Base-by-base conservation (phyloP, 2,113 vertebrate genomes). In the Promerops cafer region DNA sequence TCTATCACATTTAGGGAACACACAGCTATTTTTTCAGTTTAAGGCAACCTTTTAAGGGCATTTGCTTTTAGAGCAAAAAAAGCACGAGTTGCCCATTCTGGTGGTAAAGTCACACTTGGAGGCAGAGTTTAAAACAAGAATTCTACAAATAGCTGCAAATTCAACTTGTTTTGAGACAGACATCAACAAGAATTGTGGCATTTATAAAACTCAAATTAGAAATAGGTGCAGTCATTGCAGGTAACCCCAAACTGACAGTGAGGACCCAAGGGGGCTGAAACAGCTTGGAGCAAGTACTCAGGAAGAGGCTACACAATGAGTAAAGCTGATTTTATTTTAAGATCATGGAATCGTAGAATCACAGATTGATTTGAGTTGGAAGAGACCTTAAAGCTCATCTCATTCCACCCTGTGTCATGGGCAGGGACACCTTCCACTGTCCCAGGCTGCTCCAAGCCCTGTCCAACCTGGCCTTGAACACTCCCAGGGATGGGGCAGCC, bases 1-100 rank as follows among this genome's bases (percentile, higher is more conserved):
- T 66, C 63, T 42, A 16, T 33, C 63, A n/a, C 59, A 50, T 35
- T 74, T 22, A 47, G 50, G 35, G 75, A 69, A 57, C 2, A 65
- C 5, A 5, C 37, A 69, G 76, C 39, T 81, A 28, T 77, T 94
- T 61, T 50, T 80, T 52, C 7, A 1, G 20, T 37, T 83, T 35
- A 72, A 83, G 50, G 52, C 40, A 70, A 54, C 79, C 76, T 94
- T 96, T 90, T 77, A 93, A 93, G 77, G 84, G 42, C 54, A 77
- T 83, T 89, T 76, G 13, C n/a, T 74, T 65, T 13, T 47, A 66
- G 24, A 69, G 23, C 15, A 22, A 49, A 49, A 76, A 71, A 68
- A 30, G 28, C 71, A 66, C 2, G 2, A 18, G 42, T 42, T 42
- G 28, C 28, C 71, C 10, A 4, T 64, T 50, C 45, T 33, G 40